phyloP scores from a whole-genome alignment of 2,888 invertebrate genomes.

The Siphlonurus alternatus region DNA sequence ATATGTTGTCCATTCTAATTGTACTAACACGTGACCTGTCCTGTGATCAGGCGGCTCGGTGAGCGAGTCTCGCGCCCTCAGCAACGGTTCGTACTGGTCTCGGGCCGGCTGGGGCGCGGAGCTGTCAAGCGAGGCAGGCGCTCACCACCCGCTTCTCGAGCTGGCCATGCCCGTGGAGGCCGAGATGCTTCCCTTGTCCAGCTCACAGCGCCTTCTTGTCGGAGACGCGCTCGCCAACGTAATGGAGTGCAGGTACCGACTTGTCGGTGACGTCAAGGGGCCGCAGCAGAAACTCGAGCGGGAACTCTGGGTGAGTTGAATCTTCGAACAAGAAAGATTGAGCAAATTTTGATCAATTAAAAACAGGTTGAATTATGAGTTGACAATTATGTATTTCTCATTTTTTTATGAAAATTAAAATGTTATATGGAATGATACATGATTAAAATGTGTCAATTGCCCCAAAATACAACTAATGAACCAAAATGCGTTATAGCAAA shows the following conservation, averaged over 20 bases:
- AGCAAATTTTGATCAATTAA: too few relatives aligned
- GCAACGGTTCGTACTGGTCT: slow-evolving; percentile 62
- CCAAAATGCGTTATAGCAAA: too few relatives aligned
- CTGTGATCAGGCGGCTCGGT: slow-evolving; percentile 39
- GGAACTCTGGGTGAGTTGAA: slow-evolving; percentile 20
- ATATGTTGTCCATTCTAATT: neutral
- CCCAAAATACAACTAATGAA: too few relatives aligned
- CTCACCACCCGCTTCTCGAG: slow-evolving; percentile 66
- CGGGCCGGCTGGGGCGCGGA: slow-evolving; percentile 57
- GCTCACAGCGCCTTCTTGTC: slow-evolving; percentile 62
- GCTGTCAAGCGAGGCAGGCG: slow-evolving; percentile 58
- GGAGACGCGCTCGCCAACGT: slow-evolving; percentile 57
- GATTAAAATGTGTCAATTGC: too few relatives aligned
- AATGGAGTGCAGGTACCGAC: slow-evolving; percentile 58
- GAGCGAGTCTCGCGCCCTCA: slow-evolving; percentile 56
- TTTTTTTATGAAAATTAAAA: too few relatives aligned
- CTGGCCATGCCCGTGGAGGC: slow-evolving; percentile 74
- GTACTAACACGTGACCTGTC: slow-evolving; percentile 1
- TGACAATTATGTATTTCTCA: too few relatives aligned
- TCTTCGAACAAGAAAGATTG: neutral
- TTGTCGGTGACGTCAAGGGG: slow-evolving; percentile 63
- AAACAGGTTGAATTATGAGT: too few relatives aligned
- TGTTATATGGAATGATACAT: too few relatives aligned
- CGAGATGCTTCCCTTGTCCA: slow-evolving; percentile 81
- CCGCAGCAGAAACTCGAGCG: slow-evolving; percentile 68